A percentile compares a stretch with the other conserved stretches of the same genome.
Evolutionary conservation across 2,113 vertebrate species (phyloP).

Genomic region (Mastomys coucha): DNA sequence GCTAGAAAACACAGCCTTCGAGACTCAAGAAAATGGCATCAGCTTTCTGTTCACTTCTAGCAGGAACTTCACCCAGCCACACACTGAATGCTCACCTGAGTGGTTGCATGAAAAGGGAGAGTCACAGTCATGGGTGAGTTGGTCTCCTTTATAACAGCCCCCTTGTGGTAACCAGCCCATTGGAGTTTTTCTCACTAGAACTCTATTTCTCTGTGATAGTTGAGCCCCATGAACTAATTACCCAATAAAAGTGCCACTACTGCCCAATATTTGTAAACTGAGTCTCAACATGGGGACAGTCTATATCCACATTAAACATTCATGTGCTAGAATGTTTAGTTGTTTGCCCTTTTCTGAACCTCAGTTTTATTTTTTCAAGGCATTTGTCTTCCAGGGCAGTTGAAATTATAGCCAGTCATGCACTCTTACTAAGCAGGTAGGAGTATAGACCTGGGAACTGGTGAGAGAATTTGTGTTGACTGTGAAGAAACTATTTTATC

Average conservation of each 20-base stretch:
- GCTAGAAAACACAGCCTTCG: background rate
- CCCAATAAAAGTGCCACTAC: background rate
- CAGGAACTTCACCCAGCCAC: background rate
- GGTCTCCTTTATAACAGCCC: background rate
- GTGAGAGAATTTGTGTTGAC: background rate
- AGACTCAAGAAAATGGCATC: too few relatives aligned
- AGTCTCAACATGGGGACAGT: too few relatives aligned
- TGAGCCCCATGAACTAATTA: background rate
- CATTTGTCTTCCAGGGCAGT: background rate
- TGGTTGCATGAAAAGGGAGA: background rate
- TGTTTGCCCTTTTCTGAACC: background rate
- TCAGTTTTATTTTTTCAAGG: background rate
- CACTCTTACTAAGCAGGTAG: background rate
- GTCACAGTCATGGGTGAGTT: background rate
- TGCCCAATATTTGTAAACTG: background rate
- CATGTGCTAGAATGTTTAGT: too few relatives aligned
- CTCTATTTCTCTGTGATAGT: too few relatives aligned
- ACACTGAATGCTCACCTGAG: background rate
- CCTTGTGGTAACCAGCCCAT: background rate
- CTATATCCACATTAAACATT: background rate
- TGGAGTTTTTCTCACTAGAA: background rate
- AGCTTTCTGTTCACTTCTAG: background rate
- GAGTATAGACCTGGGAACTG: background rate
- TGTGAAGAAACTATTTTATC: background rate
- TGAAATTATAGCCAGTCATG: background rate